These are phyloP conservation scores for Nematostella vectensis DNA, from an alignment of 92 coral and sea anemone genomes.

Conservation along the genomic window DNA sequence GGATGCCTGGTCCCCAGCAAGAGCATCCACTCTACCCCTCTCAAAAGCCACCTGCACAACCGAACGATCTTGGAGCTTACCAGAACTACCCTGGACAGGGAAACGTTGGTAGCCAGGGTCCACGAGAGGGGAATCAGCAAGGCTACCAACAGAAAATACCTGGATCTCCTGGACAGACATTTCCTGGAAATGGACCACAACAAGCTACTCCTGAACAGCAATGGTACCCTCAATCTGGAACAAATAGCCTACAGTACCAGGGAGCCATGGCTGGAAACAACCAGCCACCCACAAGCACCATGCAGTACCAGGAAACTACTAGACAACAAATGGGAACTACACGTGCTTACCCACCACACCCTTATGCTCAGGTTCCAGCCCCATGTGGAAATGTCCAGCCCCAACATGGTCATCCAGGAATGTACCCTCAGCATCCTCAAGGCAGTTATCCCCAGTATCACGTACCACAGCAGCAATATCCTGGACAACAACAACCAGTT, in stretches of 20 bases:
- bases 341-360: constrained; percentile 12
- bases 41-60: no score
- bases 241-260: no score
- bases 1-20: no score
- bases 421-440: background rate
- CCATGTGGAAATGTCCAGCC: constrained; percentile 26
- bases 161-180: background rate
- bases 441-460: constrained; percentile 11
- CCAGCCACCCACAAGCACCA: constrained; percentile 5
- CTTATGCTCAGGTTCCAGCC: constrained; percentile 20
- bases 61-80: no score
- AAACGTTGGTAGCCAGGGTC: background rate
- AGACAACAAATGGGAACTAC: constrained; percentile 19
- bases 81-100: background rate
- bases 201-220: no score
- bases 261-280: no score
- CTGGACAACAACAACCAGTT: background rate
- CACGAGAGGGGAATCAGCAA: no score
- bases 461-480: background rate
- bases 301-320: constrained; percentile 4
- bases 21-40: no score
- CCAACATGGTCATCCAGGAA: constrained; percentile 16
- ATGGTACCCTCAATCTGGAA: constrained; percentile 1
- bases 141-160: constrained; percentile 4
- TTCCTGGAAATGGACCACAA: background rate